Percentiles rank a stretch among this genome's conserved stretches.
Evolutionary conservation across 2,113 vertebrate genomes (phyloP).

Genomic region (Callopanchax toddi): DNA sequence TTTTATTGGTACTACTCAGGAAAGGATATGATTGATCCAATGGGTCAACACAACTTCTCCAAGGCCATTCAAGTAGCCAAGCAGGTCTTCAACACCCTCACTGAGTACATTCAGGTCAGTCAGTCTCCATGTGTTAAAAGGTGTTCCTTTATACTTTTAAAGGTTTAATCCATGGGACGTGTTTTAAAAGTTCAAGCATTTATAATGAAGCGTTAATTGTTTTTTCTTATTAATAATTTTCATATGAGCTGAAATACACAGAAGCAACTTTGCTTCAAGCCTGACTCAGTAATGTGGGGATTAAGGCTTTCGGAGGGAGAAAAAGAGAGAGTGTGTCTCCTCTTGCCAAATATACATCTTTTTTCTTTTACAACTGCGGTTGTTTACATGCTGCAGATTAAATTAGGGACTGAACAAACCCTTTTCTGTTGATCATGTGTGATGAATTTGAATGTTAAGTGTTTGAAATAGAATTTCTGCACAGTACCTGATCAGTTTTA

Average conservation of each 20-base stretch:
- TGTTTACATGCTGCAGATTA: background rate
- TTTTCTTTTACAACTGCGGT: background rate
- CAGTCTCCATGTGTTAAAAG: background rate
- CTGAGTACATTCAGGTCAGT: slow-evolving; percentile 94
- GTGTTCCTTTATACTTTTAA: background rate
- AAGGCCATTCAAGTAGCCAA: slow-evolving; percentile 95
- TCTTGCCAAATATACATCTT: background rate
- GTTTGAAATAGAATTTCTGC: background rate
- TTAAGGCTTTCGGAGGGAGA: no score
- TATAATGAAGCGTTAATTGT: no score
- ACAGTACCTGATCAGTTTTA: background rate
- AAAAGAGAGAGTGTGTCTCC: background rate
- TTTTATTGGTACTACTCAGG: slow-evolving; percentile 99
- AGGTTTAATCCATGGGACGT: background rate
- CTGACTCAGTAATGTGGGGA: no score
- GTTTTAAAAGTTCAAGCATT: background rate
- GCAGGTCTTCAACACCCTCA: slow-evolving; percentile 96
- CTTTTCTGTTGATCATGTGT: background rate
- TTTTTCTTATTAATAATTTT: no score
- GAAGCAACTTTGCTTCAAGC: no score
- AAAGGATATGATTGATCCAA: slow-evolving; percentile 90
- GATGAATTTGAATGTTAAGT: background rate
- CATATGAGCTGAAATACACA: no score
- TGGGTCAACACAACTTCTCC: slow-evolving; percentile 92
- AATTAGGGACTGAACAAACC: background rate